Evolutionary conservation across 1,140 invertebrate genomes (phyloP), one percentile per base, ranked within the genome.

Genomic region (Ylistrum balloti): DNA sequence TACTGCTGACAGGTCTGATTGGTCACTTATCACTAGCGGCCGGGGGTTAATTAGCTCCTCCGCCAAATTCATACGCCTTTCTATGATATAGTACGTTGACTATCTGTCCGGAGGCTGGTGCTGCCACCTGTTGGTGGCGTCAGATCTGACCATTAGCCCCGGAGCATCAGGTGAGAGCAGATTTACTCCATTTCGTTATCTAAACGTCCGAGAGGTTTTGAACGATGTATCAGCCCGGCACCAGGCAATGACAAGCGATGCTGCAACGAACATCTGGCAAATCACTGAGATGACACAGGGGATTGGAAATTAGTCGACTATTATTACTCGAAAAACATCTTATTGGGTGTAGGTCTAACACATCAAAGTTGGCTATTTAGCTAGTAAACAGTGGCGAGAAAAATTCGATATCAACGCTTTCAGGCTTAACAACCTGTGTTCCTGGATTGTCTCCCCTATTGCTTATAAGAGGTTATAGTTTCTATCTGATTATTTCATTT

Each of bases 11-110:
- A 74, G 56, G 9, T 74, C 0, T 74, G 56, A 74, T 74, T 74
- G 56, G 56, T 74, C 56, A 74, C 56, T 74, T 74, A 74, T 74
- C 56, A 28, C 9, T 28, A 74, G 1, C n/a, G 56, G 56, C 28
- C n/a, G 56, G 56, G 56, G 56, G 56, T 74, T 74, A 74, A 74
- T 74, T 74, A 74, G 56, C 56, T n/a, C n/a, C 5, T 74, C 56
- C 0, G 22, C 56, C 56, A n/a, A 28, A 28, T 74, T 28, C 56
- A 2, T 28, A 22, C n/a, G 5, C 22, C 20, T 11, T n/a, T 74
- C n/a, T 28, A 0, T 74, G 56, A 74, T 74, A 74, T 5, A 3
- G 56, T 74, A 28, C 22, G n/a, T 22, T 28, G 56, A 17, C n/a
- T 74, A 74, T 74, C 56, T 74, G 56, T 28, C 56, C 56, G 56